These are phyloP conservation scores for Gobio occitaniae DNA, from an alignment of 2,797 vertebrate species.

Conservation along the genomic window DNA sequence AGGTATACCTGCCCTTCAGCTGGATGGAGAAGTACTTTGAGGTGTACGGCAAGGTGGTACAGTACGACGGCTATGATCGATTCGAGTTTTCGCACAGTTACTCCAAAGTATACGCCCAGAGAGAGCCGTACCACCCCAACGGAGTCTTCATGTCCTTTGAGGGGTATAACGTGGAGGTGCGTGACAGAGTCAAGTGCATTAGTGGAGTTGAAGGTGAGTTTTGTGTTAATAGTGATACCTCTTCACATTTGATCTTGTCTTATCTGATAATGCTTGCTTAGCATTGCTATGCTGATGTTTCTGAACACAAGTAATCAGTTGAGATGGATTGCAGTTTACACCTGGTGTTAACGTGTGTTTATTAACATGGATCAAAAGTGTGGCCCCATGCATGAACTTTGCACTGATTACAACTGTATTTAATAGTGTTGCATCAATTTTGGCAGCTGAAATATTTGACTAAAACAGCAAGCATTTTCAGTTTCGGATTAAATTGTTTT, in stretches of 20 bases:
- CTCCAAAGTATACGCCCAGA: slow-evolving; percentile 93
- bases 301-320: background rate
- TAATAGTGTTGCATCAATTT: background rate
- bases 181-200: slow-evolving; percentile 97
- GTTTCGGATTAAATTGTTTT: background rate
- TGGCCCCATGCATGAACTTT: background rate
- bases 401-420: background rate
- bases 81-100: slow-evolving; percentile 99
- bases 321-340: background rate
- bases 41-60: slow-evolving; percentile 92
- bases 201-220: slow-evolving; percentile 94
- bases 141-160: slow-evolving; percentile 99
- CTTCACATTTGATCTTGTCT: background rate
- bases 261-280: background rate
- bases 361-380: background rate
- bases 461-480: background rate
- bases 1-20: slow-evolving; percentile 93
- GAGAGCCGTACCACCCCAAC: slow-evolving; percentile 91
- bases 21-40: slow-evolving; percentile 98
- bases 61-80: slow-evolving; percentile 91
- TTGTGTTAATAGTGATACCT: slow-evolving; percentile 7
- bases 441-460: background rate
- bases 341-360: background rate
- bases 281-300: background rate
- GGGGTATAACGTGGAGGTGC: slow-evolving; percentile 97